Evolutionary conservation across 2,113 vertebrate species (phyloP), one percentile per base, ranked within the genome.

Genomic region (Thryonomys swinderianus): DNA sequence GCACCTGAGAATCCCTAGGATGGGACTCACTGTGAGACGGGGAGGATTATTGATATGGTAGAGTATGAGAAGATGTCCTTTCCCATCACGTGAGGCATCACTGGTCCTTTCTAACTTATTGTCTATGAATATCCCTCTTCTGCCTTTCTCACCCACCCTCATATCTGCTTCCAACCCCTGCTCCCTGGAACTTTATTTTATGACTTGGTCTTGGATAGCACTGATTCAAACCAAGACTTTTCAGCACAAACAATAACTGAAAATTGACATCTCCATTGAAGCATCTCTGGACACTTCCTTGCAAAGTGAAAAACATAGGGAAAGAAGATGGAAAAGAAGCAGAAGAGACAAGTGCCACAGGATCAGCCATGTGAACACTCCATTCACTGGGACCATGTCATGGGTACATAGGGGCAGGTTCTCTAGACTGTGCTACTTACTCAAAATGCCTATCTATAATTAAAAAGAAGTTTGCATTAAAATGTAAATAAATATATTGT

Each of bases 361-460:
- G 59, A 21, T 7, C 1, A 8, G 8, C 7, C 61, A 74, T 0
- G 1, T 20, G 5, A 25, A 59, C 21, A 61, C 4, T 53, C 23
- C 7, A 42, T 6, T 4, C 45, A 62, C 30, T 2, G 27, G 45
- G 34, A 40, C 20, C 37, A 13, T 27, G 10, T 23, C 32, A 25
- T 42, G 5, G 0, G 2, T 32, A 42, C 51, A 23, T 0, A 51
- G 42, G 5, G 10, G 23, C 85, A 87, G 14, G 9, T 55, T 71
- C 21, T 76, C 18, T 4, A 76, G 3, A 37, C 20, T 14, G 7
- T 32, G 57, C 32, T 42, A 11, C 80, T 81, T 42, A 11, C 80
- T 81, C 37, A 59, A 37, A 80, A 85, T 5, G 34, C 62, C 42
- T 32, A 5, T 32, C 16, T 48, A 7, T 10, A 37, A 32, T 20